Conservation (phyloP, 2,113 vertebrate genomes). For the Mohoua ochrocephala region DNA sequence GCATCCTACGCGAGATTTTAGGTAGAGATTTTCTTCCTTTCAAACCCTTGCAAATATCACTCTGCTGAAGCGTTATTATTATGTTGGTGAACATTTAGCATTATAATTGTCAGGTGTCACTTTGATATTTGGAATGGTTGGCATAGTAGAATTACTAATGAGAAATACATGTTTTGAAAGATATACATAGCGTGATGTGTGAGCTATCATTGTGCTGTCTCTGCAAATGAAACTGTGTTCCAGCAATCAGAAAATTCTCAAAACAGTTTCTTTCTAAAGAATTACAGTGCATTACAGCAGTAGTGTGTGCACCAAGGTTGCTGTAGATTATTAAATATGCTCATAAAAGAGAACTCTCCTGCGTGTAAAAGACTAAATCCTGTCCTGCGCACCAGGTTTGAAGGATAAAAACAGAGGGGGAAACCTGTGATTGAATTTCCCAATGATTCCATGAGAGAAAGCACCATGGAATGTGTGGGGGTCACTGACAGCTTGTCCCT, state of each 20-base stretch:
- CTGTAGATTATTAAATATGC: neutral
- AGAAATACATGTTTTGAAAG: neutral
- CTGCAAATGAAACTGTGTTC: neutral
- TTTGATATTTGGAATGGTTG: neutral
- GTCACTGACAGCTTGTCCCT: neutral
- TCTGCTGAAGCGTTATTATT: neutral
- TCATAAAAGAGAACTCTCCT: neutral
- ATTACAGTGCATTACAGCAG: neutral
- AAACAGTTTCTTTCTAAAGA: neutral
- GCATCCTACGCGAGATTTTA: neutral
- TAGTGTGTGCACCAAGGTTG: neutral
- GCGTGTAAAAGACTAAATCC: neutral
- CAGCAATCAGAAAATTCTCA: neutral
- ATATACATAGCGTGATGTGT: neutral
- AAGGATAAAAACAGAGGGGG: neutral
- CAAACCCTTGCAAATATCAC: neutral
- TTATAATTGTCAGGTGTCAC: neutral
- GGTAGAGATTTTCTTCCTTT: neutral
- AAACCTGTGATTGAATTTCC: neutral
- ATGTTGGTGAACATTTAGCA: neutral
- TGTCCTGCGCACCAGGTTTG: neutral
- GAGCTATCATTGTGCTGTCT: neutral
- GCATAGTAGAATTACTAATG: neutral
- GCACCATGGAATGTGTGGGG: neutral
- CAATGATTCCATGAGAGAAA: neutral